Evolutionary conservation across 2,113 vertebrate species (phyloP), one percentile per base, ranked within the genome.

Genomic region (Empidonax alnorum): DNA sequence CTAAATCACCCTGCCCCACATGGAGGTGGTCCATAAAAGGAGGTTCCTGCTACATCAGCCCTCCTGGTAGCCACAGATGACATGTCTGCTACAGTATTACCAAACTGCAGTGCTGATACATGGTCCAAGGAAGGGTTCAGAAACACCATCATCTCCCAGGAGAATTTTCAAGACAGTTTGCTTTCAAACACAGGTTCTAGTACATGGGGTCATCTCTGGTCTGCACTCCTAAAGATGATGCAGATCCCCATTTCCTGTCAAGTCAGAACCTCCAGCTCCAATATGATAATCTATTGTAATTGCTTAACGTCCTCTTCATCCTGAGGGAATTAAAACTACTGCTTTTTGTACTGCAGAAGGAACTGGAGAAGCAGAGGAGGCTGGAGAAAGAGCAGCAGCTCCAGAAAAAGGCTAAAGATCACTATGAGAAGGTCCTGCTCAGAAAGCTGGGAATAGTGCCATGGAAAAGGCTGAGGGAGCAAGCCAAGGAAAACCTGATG

Each of bases 401-500:
- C 30, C 96, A 97, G 66, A 96, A 93, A 90, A 83, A 93, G 87
- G 99, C 99, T 78, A 90, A 61, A 89, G 97, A 98, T 58, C 98
- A 99, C 93, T 98, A 99, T 93, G 90, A 97, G 87, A 98, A 76
- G 39, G 92, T 94, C 39, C 86, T 99, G 91, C 97, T 99, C 86
- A 98, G 97, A 76, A 97, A 90, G 25, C 93, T 95, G 91, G 99
- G 99, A 56, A 96, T 99, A 79, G 95, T 95, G 6, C 99, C 99
- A 65, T 99, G 99, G 99, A 99, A 98, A 97, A 98, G 76, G 67
- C 93, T 99, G 52, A 95, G 98, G 93, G 93, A 97, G 69, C 97
- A 98, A 96, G 97, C 93, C 95, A 96, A 94, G 80, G 87, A 95
- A 94, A 98, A 98, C 39, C 46, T 89, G 22, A 87, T 98, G 98